phyloP scores from a whole-genome alignment of 2,888 invertebrate species.

The Boloria euphrosyne region DNA sequence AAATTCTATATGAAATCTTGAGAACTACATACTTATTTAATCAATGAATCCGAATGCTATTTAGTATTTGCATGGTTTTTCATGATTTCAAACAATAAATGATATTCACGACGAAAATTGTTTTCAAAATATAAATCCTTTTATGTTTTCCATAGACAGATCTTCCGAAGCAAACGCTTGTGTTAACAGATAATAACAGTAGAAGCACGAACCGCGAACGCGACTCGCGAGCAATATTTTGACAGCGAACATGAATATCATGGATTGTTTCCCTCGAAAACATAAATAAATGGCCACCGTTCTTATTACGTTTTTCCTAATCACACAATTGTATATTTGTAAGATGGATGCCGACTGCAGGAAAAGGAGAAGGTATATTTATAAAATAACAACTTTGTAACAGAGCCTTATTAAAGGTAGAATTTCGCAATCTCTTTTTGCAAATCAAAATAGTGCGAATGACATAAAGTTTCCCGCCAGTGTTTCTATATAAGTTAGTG shows the following conservation, averaged over 20 bases:
- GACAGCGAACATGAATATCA: slow-evolving; percentile 56
- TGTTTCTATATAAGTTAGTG: slow-evolving; percentile 42
- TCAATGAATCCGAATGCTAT: too few relatives aligned
- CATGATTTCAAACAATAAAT: too few relatives aligned
- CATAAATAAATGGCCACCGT: slow-evolving; percentile 81
- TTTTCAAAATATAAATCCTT: too few relatives aligned
- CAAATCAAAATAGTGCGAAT: slow-evolving; percentile 57
- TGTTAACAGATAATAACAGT: slow-evolving; percentile 41
- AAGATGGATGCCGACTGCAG: slow-evolving; percentile 75
- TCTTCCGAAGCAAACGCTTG: slow-evolving; percentile 28
- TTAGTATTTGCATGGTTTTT: too few relatives aligned
- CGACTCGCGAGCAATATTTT: slow-evolving; percentile 54
- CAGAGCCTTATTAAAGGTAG: slow-evolving; percentile 11
- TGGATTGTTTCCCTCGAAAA: slow-evolving; percentile 70
- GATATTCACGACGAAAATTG: too few relatives aligned
- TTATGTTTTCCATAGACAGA: slow-evolving; percentile 44
- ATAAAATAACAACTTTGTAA: slow-evolving; percentile 6
- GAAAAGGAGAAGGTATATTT: slow-evolving; percentile 58
- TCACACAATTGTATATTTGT: slow-evolving; percentile 67
- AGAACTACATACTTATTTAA: too few relatives aligned
- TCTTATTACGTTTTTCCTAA: slow-evolving; percentile 74
- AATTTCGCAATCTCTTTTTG: slow-evolving; percentile 44
- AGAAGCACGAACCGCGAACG: slow-evolving; percentile 47
- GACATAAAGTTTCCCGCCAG: slow-evolving; percentile 78
- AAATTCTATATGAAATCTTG: too few relatives aligned